Base-by-base conservation (phyloP, 2,113 vertebrate species). In the Cyprinodon brontotheroides region DNA sequence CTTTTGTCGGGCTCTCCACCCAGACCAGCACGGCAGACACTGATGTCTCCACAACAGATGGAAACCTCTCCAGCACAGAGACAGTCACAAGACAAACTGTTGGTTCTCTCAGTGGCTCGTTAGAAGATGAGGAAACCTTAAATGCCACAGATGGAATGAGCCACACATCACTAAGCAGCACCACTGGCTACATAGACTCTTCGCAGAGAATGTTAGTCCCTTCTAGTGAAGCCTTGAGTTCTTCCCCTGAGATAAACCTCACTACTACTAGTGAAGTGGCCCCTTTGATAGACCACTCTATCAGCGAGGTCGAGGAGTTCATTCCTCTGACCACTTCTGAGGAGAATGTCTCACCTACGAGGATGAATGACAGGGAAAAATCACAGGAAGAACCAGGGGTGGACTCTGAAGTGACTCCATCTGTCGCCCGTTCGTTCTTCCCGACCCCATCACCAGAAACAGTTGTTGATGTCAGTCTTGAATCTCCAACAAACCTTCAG, bases 401-500 rank as follows among this genome's bases (percentile, higher is more conserved):
- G 8, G 95, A 95, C 80, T 96, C 94, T 53, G 94, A 94, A 77
- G 93, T 94, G 67, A 89, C 93, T 80, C 92, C 95, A 64, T 22
- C 70, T 64, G 36, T 79, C 14, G 61, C 53, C 37, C 64, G n/a
- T 61, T 63, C 36, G 0, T 1, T 63, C 8, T 15, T 59, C 72
- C 40, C 39, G 8, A 80, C 79, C 29, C 81, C 77, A 15, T 66
- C 85, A 11, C 85, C 82, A 37, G 91, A 94, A 79, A 93, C 92
- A 10, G 87, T 93, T 78, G 73, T 89, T 67, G 93, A 92, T 68
- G 82, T 93, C 0, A 1, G 57, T 65, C 43, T 74, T 64, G 87
- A 84, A 39, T 71, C 73, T 47, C 63, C 79, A 61, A 29, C 60
- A 69, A 94, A 96, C 88, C 95, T 95, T 89, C 97, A 97, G 77